Evolutionary conservation across 2,797 vertebrate species (phyloP).

Genomic region (Carapus acus): DNA sequence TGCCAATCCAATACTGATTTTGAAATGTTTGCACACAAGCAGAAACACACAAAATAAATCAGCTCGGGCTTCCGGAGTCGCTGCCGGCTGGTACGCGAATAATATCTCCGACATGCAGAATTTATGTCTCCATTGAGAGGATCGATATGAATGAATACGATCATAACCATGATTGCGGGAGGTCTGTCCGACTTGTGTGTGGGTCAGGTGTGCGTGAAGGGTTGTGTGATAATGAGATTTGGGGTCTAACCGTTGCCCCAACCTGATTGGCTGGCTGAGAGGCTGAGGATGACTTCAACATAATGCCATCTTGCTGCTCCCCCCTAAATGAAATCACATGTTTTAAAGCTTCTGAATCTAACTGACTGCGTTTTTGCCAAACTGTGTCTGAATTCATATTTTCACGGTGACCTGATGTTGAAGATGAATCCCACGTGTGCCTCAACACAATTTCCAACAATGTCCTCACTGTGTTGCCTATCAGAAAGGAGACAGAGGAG

Average conservation of each 20-base stretch:
- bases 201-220: too few relatives aligned
- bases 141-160: constrained; percentile 22
- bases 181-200: too few relatives aligned
- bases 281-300: too few relatives aligned
- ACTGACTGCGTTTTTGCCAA: constrained; percentile 13
- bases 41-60: constrained; percentile 1
- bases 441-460: constrained; percentile 20
- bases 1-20: constrained; percentile 33
- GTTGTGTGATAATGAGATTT: too few relatives aligned
- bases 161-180: constrained; percentile 3
- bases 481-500: too few relatives aligned
- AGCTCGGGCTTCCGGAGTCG: not conserved
- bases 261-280: too few relatives aligned
- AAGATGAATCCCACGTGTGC: constrained; percentile 24
- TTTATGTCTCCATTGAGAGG: constrained; percentile 10
- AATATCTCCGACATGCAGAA: not conserved
- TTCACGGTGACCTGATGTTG: constrained; percentile 8
- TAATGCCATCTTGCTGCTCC: not conserved
- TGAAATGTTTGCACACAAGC: constrained; percentile 41
- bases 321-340: not conserved
- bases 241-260: too few relatives aligned
- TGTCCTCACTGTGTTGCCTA: not conserved
- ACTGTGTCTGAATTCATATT: constrained; percentile 13
- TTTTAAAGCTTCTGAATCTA: not conserved
- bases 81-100: constrained; percentile 6